These are phyloP conservation scores for Thymelicus sylvestris DNA, from an alignment of 2,888 invertebrate genomes.

Conservation along the genomic window DNA sequence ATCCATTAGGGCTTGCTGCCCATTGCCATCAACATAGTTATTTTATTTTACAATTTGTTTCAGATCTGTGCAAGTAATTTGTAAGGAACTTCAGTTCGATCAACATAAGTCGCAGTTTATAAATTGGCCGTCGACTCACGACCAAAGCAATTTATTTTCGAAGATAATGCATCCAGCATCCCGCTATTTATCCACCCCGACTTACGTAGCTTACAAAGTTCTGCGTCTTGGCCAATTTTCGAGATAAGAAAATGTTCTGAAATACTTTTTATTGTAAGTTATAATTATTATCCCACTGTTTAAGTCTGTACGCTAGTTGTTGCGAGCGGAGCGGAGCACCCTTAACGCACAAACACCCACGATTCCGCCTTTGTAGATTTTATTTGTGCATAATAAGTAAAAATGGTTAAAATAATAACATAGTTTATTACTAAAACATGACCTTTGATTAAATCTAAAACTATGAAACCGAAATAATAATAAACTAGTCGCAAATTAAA, in stretches of 20 bases:
- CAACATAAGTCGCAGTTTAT: not conserved
- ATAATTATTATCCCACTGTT: not conserved
- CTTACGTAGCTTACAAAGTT: conserved; percentile 3
- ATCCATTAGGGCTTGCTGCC: too few relatives aligned
- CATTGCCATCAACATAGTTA: too few relatives aligned
- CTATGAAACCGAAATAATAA: not conserved
- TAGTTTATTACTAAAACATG: not conserved
- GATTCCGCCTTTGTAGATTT: not conserved
- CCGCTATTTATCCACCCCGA: conserved; percentile 11
- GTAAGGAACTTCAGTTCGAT: not conserved
- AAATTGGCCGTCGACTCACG: conserved; percentile 18
- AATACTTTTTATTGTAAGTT: not conserved
- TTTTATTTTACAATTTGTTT: too few relatives aligned
- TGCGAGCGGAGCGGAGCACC: too few relatives aligned
- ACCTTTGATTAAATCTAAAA: conserved; percentile 2
- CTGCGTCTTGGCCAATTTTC: not conserved
- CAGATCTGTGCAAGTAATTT: too few relatives aligned
- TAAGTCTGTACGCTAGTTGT: too few relatives aligned
- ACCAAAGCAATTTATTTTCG: conserved; percentile 18
- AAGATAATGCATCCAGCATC: conserved; percentile 24
- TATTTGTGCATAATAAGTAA: not conserved
- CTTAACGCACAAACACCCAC: too few relatives aligned
- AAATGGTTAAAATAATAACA: not conserved
- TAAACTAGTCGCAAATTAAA: conserved; percentile 21
- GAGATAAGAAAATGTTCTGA: conserved; percentile 6